Evolutionary conservation across 2,797 vertebrate genomes (phyloP).

Genomic region (Anguilla megastoma): DNA sequence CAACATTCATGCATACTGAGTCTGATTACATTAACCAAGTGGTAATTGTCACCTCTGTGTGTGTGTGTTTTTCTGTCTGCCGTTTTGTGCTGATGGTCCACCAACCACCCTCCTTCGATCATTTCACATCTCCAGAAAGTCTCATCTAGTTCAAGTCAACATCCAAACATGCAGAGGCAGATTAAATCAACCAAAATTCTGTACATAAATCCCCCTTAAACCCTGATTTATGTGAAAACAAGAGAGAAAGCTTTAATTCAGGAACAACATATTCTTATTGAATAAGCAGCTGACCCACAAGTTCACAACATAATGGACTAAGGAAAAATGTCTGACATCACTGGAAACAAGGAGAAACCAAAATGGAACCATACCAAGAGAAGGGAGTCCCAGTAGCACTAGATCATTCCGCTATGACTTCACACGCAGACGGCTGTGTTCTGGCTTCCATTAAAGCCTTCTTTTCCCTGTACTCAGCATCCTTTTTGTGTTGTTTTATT

Average conservation of each 20-base stretch:
- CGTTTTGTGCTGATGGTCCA: too few relatives aligned
- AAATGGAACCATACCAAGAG: background rate
- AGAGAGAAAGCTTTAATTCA: background rate
- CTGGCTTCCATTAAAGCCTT: background rate
- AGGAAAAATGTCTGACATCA: background rate
- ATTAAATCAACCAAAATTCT: too few relatives aligned
- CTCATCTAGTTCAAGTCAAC: too few relatives aligned
- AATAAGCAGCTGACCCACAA: background rate
- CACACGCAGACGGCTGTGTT: background rate
- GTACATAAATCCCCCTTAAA: constrained; percentile 18
- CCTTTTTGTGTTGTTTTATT: background rate
- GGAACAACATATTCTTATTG: background rate
- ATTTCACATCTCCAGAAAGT: too few relatives aligned
- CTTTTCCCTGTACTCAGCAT: constrained; percentile 7
- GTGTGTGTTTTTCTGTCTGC: too few relatives aligned
- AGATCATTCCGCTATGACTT: too few relatives aligned
- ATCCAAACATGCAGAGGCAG: too few relatives aligned
- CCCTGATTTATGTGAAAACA: background rate
- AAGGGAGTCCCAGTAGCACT: background rate
- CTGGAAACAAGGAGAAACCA: too few relatives aligned
- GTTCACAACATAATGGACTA: background rate
- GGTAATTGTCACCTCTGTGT: too few relatives aligned
- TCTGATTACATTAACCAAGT: too few relatives aligned
- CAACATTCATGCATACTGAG: too few relatives aligned
- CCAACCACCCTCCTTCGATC: too few relatives aligned